A percentile compares a stretch with the other conserved stretches of the same genome.
These are phyloP conservation scores for Neuroscelio doddi DNA, from an alignment of 2,888 invertebrate genomes.

Conservation along the genomic window DNA sequence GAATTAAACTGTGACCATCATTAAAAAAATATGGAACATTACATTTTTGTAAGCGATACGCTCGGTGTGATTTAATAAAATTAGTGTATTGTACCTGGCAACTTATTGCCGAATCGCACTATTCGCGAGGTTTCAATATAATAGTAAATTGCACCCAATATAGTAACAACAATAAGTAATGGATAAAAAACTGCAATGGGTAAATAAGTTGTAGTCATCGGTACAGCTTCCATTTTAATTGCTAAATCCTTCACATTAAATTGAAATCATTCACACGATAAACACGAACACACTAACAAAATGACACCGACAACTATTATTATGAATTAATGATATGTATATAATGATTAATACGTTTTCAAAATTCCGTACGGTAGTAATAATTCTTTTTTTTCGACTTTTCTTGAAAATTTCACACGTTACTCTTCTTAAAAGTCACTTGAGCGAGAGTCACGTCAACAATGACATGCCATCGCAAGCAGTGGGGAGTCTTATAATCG, in stretches of 20 bases:
- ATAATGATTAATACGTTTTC: too few relatives aligned
- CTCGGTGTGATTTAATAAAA: too few relatives aligned
- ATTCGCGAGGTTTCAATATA: slow-evolving; percentile 58
- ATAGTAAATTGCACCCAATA: slow-evolving; percentile 62
- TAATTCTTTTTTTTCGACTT: not conserved
- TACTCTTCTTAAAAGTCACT: not conserved
- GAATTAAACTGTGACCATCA: too few relatives aligned
- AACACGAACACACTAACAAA: not conserved
- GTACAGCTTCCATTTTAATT: slow-evolving; percentile 55
- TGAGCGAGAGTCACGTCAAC: not conserved
- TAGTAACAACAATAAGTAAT: slow-evolving; percentile 55
- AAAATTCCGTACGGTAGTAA: not conserved
- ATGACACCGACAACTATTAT: too few relatives aligned
- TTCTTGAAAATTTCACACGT: too few relatives aligned
- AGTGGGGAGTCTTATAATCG: slow-evolving; percentile 54
- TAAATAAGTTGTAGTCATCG: slow-evolving; percentile 51
- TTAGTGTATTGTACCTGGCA: slow-evolving; percentile 58
- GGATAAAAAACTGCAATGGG: slow-evolving; percentile 59
- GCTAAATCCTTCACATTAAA: too few relatives aligned
- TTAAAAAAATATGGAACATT: too few relatives aligned
- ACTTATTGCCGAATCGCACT: slow-evolving; percentile 58
- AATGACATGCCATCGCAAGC: slow-evolving; percentile 17
- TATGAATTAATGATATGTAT: too few relatives aligned
- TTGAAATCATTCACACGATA: too few relatives aligned
- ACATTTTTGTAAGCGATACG: too few relatives aligned